Base-by-base conservation (phyloP, 30 jellyfish, hydroid and myxozoan species). In the Aurelia aurita region DNA sequence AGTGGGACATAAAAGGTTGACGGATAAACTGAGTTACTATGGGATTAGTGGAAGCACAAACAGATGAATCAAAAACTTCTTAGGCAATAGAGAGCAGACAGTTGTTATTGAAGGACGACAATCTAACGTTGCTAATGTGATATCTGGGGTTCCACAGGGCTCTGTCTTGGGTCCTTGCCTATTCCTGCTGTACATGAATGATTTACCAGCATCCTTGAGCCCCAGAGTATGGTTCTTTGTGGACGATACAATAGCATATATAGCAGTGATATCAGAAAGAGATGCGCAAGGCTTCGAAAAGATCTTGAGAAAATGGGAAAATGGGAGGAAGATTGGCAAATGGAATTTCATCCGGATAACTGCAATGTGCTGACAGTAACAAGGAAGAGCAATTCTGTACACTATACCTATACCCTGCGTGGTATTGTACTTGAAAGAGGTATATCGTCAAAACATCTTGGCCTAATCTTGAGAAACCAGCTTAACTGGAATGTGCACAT, bases 401-500 rank as follows among this genome's bases (percentile, higher is more conserved):
- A 61, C 13, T 25, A 9, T 61, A 25, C 74, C 34, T 61, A 61
- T 25, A n/a, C 26, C 14, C 12, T 61, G 34, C 74, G 21, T 18
- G 74, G 74, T 25, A n/a, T 18, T 61, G 34, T 25, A 61, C 74
- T 61, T 13, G 74, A 21, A 25, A 13, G 34, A 18, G 74, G 13
- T 21, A 11, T 25, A 18, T 61, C 74, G 12, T 13, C 74, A n/a
- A 61, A 68, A 34, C 11, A 20, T 34, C 80, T 15, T 25, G 63
- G 62, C 29, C 21, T 68, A 11, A 68, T 64, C 65, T 11, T 68
- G n/a, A 31, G n/a, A 68, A 20, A 23, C n/a, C 21, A 68, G 25
- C 64, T 68, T 15, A 14, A 31, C n/a, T 68, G 80, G 80, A 68
- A 68, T 20, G 65, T 20, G 62, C 80, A 68, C 22, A 68, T 68